phyloP scores from a whole-genome alignment of 2,888 invertebrate species.

The Andrena minutula region DNA sequence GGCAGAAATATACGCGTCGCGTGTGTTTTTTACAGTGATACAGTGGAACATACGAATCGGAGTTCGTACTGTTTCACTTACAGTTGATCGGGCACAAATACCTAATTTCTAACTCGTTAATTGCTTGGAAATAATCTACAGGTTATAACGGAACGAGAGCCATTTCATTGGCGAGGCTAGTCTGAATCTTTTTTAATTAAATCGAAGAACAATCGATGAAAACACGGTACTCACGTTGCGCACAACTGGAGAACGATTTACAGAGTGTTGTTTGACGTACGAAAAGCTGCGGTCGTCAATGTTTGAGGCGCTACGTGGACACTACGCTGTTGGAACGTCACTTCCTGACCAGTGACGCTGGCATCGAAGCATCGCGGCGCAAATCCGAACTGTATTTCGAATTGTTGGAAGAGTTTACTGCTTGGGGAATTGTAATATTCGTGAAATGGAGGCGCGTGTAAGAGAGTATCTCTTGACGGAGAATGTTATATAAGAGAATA shows the following conservation, averaged over 20 bases:
- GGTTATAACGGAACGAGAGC: slow-evolving; percentile 19
- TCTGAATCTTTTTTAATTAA: not conserved
- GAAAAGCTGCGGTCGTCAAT: slow-evolving; percentile 54
- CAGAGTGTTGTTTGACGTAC: slow-evolving; percentile 71
- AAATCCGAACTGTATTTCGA: slow-evolving; percentile 3
- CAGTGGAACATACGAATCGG: not conserved
- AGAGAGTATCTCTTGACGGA: too few relatives aligned
- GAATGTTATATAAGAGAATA: too few relatives aligned
- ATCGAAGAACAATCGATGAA: not conserved
- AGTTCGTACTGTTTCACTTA: not conserved
- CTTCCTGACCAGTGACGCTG: slow-evolving; percentile 78
- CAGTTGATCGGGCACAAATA: not conserved
- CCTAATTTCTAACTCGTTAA: not conserved
- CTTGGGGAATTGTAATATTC: too few relatives aligned
- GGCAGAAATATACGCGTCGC: not conserved
- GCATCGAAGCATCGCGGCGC: slow-evolving; percentile 15
- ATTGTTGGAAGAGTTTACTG: too few relatives aligned
- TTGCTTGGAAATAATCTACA: slow-evolving; percentile 17
- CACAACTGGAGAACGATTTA: slow-evolving; percentile 58
- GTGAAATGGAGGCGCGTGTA: too few relatives aligned
- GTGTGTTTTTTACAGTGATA: slow-evolving; percentile 30
- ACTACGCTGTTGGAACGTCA: slow-evolving; percentile 74
- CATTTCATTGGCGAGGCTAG: not conserved
- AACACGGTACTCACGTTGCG: slow-evolving; percentile 61
- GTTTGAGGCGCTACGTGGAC: slow-evolving; percentile 78